Base-by-base conservation (phyloP, 2,888 invertebrate genomes). In the Drosophila siamana region DNA sequence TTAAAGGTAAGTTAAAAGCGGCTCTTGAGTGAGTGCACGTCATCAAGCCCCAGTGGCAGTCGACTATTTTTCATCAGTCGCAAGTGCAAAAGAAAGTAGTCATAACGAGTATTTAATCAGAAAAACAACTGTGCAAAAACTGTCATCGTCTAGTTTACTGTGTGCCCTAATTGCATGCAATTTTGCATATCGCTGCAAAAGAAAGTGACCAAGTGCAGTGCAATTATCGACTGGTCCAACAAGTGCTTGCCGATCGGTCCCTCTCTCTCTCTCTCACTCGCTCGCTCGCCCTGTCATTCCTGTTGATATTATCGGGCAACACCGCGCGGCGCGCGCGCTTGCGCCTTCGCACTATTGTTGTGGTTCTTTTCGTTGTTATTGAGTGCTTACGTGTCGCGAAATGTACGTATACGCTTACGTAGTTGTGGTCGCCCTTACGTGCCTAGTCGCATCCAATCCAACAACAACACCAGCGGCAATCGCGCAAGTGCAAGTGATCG, bases 11-110 rank as follows among this genome's bases (percentile, higher is more conserved):
- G 79, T 61, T 54, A 43, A 65, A 41, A 79, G 62, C 69, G 75
- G 70, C 75, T 69, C 80, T 62, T 36, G 57, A 60, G 75, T 79
- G 75, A 60, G 75, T 79, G 75, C 48, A 76, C 75, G 75, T 74
- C 79, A 76, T 64, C 75, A 75, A 74, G 38, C 46, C 48, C 74
- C 60, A 33, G 33, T 41, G 51, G 26, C 33, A 51, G 44, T 33
- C 54, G 38, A 47, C 38, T 26, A 43, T 56, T 36, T 56, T 43
- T 8, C 38, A 24, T 4, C 22, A 30, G 38, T 41, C 38, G 46
- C 38, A 40, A 38, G 22, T 44, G 57, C 50, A 64, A 62, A 75
- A 75, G 75, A 75, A 79, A 79, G 64, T 22, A 60, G 33, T 22
- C 22, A 13, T 6, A 43, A 9, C 43, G 26, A 44, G 38, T 22